phyloP scores from a whole-genome alignment of 2,797 vertebrate species.

The Numenius phaeopus region DNA sequence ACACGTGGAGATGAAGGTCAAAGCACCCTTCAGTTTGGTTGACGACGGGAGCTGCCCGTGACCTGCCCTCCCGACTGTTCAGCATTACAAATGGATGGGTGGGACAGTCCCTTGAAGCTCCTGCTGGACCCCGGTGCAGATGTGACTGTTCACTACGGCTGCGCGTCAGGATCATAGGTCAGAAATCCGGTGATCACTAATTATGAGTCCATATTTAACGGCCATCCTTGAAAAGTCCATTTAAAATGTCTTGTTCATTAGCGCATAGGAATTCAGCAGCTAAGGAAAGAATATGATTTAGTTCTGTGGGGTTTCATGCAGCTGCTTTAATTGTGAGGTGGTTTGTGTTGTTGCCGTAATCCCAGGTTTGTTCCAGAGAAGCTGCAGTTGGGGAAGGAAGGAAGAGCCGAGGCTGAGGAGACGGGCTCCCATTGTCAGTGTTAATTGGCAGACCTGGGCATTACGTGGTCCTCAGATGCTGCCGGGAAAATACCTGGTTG shows the following conservation, averaged over 20 bases:
- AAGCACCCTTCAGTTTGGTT: not conserved
- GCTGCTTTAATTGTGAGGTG: not conserved
- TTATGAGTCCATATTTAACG: not conserved
- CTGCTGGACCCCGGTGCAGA: not conserved
- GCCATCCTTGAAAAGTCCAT: not conserved
- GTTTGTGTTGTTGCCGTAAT: not conserved
- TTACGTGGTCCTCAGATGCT: not conserved
- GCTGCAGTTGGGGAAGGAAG: not conserved
- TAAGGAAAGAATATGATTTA: not conserved
- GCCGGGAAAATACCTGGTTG: not conserved
- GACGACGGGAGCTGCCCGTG: not conserved
- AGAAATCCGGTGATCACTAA: not conserved
- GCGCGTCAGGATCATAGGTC: accelerated
- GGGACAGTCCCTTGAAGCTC: not conserved
- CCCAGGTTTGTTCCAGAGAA: not conserved
- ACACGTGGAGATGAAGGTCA: not conserved
- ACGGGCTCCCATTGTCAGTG: not conserved
- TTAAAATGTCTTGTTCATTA: not conserved
- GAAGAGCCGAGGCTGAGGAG: not conserved
- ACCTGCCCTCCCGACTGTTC: not conserved
- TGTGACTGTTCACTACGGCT: not conserved
- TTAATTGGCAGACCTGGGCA: not conserved
- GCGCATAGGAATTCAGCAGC: not conserved
- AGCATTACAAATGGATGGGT: not conserved
- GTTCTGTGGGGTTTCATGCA: not conserved